phyloP scores from a whole-genome alignment of 2,888 invertebrate genomes.

The Diaphora mendica region DNA sequence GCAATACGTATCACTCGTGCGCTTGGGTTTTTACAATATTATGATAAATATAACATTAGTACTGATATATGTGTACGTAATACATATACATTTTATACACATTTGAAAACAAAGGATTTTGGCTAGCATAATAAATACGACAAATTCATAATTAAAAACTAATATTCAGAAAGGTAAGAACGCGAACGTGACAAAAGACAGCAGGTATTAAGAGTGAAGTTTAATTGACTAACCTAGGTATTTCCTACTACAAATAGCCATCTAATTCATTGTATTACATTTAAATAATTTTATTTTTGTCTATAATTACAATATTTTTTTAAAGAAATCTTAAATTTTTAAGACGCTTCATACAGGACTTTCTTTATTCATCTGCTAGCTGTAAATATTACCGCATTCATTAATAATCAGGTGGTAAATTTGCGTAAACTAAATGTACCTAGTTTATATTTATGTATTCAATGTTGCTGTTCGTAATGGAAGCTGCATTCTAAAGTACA shows the following conservation, averaged over 20 bases:
- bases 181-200: too few species aligned
- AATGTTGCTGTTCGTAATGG: neutral
- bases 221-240: too few species aligned
- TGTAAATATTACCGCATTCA: neutral
- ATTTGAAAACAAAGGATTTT: neutral
- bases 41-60: neutral
- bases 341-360: too few species aligned
- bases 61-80: neutral
- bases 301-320: neutral
- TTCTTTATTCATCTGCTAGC: neutral
- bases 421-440: neutral
- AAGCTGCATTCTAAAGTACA: constrained; percentile 12
- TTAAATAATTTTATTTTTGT: neutral
- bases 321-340: neutral
- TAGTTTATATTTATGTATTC: neutral
- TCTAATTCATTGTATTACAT: neutral
- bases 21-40: constrained; percentile 5
- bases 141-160: neutral
- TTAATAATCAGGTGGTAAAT: neutral
- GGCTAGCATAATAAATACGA: neutral
- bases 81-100: neutral
- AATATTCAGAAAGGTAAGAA: neutral
- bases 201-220: too few species aligned
- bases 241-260: neutral
- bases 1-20: constrained; percentile 24